Conservation (phyloP, 2,113 vertebrate genomes). For the Hippocampus mohnikei region DNA sequence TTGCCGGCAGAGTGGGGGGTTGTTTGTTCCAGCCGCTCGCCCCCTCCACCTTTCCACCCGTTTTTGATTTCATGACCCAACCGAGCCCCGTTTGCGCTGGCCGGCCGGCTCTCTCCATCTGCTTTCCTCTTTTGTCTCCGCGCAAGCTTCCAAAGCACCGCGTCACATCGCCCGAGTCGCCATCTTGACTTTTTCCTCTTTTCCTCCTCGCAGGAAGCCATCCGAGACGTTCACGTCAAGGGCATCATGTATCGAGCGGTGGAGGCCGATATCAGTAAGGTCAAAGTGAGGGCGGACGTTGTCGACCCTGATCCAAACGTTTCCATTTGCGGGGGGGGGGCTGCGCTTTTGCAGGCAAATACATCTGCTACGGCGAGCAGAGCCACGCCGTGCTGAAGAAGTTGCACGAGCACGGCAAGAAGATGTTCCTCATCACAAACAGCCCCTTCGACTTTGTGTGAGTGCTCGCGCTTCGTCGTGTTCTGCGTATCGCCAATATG, state of each 20-base stretch:
- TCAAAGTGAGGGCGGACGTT: not conserved
- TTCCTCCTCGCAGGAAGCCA: conserved; percentile 81
- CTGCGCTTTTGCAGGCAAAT: conserved; percentile 77
- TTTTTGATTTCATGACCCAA: no score
- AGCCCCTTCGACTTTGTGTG: conserved; percentile 98
- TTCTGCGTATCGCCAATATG: conserved; percentile 1
- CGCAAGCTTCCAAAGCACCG: conserved; percentile 29
- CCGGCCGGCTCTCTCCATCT: conserved; percentile 11
- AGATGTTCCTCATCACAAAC: conserved; percentile 98
- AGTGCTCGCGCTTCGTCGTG: conserved; percentile 52
- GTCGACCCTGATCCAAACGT: not conserved
- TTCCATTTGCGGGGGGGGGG: no score
- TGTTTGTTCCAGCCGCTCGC: no score
- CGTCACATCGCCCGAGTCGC: conserved; percentile 10
- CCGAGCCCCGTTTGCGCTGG: no score
- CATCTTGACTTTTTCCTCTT: conserved; percentile 35
- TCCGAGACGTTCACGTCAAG: conserved; percentile 94
- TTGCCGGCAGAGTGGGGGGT: no score
- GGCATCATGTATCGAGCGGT: conserved; percentile 96
- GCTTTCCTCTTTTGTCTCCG: conserved; percentile 55
- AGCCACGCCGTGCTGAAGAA: conserved; percentile 91
- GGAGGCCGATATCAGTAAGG: conserved; percentile 92
- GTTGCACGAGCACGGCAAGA: conserved; percentile 88
- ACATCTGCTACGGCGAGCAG: conserved; percentile 91
- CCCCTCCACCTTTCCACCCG: no score